Conservation (phyloP, 2,113 vertebrate genomes). For the Macrotis lagotis region DNA sequence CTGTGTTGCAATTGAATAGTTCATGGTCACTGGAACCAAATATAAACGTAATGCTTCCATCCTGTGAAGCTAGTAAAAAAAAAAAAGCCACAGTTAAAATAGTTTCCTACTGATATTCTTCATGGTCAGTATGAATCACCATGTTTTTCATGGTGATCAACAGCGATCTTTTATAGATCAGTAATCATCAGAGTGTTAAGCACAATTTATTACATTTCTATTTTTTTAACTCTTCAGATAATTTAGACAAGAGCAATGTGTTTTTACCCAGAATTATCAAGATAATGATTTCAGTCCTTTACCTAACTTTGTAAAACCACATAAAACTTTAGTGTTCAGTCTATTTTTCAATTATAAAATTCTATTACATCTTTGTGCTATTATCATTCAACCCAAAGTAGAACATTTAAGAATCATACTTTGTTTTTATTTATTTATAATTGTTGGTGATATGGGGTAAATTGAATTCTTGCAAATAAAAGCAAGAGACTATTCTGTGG, state of each 20-base stretch:
- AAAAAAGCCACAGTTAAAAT: neutral
- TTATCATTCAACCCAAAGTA: neutral
- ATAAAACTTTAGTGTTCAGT: neutral
- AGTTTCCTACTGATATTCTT: neutral
- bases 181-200: neutral
- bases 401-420: neutral
- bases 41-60: neutral
- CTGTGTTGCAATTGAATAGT: neutral
- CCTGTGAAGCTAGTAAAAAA: neutral
- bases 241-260: neutral
- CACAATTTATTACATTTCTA: neutral
- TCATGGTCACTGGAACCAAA: neutral
- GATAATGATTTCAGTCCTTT: neutral
- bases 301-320: neutral
- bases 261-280: neutral
- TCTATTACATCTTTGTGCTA: neutral
- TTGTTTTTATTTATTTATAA: neutral
- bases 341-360: neutral
- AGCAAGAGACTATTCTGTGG: neutral
- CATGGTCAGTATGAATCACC: neutral
- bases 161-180: neutral
- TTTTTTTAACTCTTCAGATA: neutral
- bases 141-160: neutral
- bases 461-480: neutral
- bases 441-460: neutral